Evolutionary conservation across 2,888 invertebrate species (phyloP).

Genomic region (Salpingus planirostris): DNA sequence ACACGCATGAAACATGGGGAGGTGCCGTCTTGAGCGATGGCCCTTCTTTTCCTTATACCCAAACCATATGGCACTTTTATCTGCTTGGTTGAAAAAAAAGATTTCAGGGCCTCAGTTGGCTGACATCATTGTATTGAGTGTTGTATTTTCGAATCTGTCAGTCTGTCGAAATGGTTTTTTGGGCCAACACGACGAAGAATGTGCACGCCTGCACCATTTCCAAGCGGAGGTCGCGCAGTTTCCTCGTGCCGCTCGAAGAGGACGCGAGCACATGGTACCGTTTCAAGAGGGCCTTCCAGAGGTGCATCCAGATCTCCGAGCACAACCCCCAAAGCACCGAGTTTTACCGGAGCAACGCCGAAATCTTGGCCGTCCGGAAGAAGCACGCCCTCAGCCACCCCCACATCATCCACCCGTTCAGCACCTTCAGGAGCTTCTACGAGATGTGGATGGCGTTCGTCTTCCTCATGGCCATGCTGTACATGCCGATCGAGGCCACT

Average conservation of each 20-base stretch:
- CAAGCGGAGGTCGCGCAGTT: slow-evolving; percentile 7
- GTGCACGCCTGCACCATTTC: too few relatives aligned
- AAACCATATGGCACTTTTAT: too few relatives aligned
- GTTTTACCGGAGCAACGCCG: slow-evolving; percentile 17
- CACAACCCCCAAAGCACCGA: slow-evolving; percentile 6
- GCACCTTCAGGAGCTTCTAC: slow-evolving; percentile 13
- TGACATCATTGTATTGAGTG: too few relatives aligned
- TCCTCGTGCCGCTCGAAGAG: slow-evolving; percentile 2
- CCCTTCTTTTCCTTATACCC: too few relatives aligned
- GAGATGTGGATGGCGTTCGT: slow-evolving; percentile 15
- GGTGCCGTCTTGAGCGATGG: too few relatives aligned
- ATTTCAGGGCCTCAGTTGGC: too few relatives aligned
- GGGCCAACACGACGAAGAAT: too few relatives aligned
- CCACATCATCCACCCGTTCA: slow-evolving; percentile 21
- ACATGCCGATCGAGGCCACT: slow-evolving; percentile 5
- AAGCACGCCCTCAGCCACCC: slow-evolving; percentile 11
- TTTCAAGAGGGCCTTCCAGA: slow-evolving; percentile 2
- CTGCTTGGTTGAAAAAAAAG: too few relatives aligned
- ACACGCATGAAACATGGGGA: too few relatives aligned
- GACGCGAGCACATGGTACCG: neutral
- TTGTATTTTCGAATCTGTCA: too few relatives aligned
- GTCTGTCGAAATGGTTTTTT: too few relatives aligned
- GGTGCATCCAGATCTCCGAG: slow-evolving; percentile 4
- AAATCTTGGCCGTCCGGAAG: slow-evolving; percentile 13
- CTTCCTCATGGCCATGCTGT: slow-evolving; percentile 5